Percentiles rank a stretch among this genome's conserved stretches.
Conservation (phyloP, 2,888 invertebrate genomes). For the Pyrocoelia pectoralis region DNA sequence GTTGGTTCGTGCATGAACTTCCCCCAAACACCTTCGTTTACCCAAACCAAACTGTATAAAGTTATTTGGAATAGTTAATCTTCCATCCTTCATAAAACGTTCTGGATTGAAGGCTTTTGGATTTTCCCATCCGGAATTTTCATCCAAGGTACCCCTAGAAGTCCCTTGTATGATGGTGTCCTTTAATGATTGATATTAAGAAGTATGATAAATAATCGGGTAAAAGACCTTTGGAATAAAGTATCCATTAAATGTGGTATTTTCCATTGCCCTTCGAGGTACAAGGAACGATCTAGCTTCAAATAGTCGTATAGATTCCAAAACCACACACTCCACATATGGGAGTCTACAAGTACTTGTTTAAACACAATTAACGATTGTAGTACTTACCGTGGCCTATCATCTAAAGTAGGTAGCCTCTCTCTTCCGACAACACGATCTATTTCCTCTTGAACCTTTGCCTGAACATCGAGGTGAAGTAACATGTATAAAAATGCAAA, state of each 20-base stretch:
- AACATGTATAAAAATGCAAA: conserved; percentile 80
- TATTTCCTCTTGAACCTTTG: conserved; percentile 68
- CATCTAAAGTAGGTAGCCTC: conserved; percentile 67
- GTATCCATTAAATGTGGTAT: conserved; percentile 74
- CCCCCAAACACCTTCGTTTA: conserved; percentile 73
- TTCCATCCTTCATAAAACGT: conserved; percentile 67
- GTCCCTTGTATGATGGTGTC: conserved; percentile 51
- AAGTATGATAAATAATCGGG: conserved; percentile 1
- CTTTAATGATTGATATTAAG: conserved; percentile 16
- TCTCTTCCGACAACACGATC: conserved; percentile 68
- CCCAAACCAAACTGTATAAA: conserved; percentile 76
- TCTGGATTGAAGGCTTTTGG: conserved; percentile 73
- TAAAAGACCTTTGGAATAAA: conserved; percentile 72
- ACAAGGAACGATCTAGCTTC: conserved; percentile 56
- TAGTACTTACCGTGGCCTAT: conserved; percentile 62
- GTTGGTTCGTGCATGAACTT: conserved; percentile 72
- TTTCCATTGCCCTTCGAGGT: conserved; percentile 67
- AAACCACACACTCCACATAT: conserved; percentile 58
- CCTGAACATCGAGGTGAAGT: conserved; percentile 67
- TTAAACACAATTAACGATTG: conserved; percentile 19
- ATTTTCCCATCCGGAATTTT: conserved; percentile 67
- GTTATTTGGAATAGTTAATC: conserved; percentile 66
- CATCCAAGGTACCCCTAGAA: conserved; percentile 61
- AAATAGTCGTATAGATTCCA: conserved; percentile 55
- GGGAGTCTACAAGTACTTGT: conserved; percentile 53